Percentiles rank a stretch among this genome's conserved stretches.
Conservation (phyloP, 2,797 vertebrate genomes). For the Varecia variegata region DNA sequence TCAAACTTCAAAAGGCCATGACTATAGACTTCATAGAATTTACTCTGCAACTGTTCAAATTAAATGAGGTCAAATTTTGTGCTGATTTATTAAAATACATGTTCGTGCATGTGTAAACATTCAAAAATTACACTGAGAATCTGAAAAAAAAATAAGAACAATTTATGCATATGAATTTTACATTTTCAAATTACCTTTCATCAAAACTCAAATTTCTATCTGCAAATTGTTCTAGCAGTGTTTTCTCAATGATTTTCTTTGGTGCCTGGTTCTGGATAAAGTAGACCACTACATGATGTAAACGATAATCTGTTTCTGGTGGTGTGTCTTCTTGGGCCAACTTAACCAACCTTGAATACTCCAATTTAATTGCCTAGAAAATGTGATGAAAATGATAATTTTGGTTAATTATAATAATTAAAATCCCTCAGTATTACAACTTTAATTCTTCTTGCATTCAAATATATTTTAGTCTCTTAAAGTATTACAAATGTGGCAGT, state of each 20-base stretch:
- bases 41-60: neutral
- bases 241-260: slow-evolving; percentile 98
- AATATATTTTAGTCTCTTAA: neutral
- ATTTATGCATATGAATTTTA: neutral
- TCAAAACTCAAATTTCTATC: slow-evolving; percentile 97
- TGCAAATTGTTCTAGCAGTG: slow-evolving; percentile 95
- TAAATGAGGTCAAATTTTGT: neutral
- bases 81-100: neutral
- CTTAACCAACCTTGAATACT: slow-evolving; percentile 93
- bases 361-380: slow-evolving; percentile 95
- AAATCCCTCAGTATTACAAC: neutral
- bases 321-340: slow-evolving; percentile 95
- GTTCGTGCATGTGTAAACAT: neutral
- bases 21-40: slow-evolving; percentile 55
- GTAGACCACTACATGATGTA: slow-evolving; percentile 95
- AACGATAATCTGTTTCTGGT: slow-evolving; percentile 93
- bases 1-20: slow-evolving; percentile 69
- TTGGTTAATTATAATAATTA: slow-evolving; percentile 16
- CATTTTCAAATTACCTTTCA: slow-evolving; percentile 89
- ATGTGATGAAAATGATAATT: slow-evolving; percentile 35
- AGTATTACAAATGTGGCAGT: neutral
- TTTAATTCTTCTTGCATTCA: neutral
- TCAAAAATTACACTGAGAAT: neutral
- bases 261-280: slow-evolving; percentile 98
- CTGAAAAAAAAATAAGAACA: neutral